Conservation (phyloP, 2,797 vertebrate species). For the Micrastur ruficollis region DNA sequence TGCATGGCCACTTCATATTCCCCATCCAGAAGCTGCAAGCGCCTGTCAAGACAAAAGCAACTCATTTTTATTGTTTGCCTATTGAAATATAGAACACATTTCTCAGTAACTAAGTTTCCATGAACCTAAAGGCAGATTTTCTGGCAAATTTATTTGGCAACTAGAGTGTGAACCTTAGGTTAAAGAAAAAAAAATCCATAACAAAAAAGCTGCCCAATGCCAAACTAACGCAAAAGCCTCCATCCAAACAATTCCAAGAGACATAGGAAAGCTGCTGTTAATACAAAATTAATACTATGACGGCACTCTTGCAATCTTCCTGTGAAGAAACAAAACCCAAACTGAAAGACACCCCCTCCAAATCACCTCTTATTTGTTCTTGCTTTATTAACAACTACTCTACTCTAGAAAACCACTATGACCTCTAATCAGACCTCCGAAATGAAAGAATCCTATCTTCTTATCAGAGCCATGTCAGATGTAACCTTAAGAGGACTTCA, state of each 20-base stretch:
- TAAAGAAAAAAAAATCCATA: not conserved
- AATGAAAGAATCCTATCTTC: not conserved
- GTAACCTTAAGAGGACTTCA: not conserved
- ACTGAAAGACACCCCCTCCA: not conserved
- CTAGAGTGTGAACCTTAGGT: not conserved
- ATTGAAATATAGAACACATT: not conserved
- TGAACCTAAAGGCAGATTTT: not conserved
- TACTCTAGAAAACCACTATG: not conserved
- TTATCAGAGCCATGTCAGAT: not conserved
- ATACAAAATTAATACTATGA: not conserved
- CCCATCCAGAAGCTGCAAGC: conserved; percentile 95
- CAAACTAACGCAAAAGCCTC: not conserved
- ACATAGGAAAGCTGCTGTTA: not conserved
- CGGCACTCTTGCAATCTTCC: not conserved
- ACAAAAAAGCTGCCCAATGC: not conserved
- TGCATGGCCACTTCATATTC: conserved; percentile 99
- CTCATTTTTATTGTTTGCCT: not conserved
- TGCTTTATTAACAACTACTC: not conserved
- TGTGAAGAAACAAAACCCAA: not conserved
- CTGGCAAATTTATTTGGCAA: not conserved
- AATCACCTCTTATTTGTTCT: not conserved
- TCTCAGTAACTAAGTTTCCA: not conserved
- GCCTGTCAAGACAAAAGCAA: conserved; percentile 70
- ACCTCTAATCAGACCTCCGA: not conserved
- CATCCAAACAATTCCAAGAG: not conserved